Conservation (phyloP, 2,113 vertebrate genomes). For the Bostrychus sinensis region DNA sequence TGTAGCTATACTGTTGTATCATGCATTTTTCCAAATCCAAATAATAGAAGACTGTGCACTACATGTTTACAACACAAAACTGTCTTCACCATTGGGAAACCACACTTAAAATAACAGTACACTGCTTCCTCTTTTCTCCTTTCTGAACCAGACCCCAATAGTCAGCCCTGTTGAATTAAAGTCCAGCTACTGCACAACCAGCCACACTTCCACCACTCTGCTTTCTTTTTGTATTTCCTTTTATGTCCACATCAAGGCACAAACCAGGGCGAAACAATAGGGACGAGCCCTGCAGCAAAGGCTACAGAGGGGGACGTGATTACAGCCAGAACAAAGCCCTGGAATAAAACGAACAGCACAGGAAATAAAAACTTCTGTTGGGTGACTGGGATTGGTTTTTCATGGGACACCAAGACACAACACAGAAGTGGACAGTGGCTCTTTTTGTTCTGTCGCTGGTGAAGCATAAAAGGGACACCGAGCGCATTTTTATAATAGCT, state of each 20-base stretch:
- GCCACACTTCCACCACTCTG: not conserved
- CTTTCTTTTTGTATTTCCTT: not conserved
- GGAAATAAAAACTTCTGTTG: conserved; percentile 72
- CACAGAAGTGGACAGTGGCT: too few species aligned
- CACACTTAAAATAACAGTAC: too few species aligned
- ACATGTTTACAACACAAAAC: too few species aligned
- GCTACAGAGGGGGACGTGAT: conserved; percentile 36
- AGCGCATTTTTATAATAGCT: too few species aligned
- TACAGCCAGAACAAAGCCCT: conserved; percentile 65
- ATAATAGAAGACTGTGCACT: too few species aligned
- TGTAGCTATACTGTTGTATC: too few species aligned
- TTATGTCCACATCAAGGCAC: conserved; percentile 23
- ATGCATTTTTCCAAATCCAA: too few species aligned
- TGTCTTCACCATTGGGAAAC: too few species aligned
- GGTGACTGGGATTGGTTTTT: conserved; percentile 47
- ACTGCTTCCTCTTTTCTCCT: too few species aligned
- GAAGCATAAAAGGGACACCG: too few species aligned
- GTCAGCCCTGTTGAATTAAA: not conserved
- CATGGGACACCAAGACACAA: conserved; percentile 59
- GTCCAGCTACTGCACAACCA: not conserved
- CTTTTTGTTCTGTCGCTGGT: too few species aligned
- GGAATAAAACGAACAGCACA: conserved; percentile 71
- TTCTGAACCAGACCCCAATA: not conserved
- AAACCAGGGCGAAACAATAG: conserved; percentile 10
- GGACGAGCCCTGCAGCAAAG: conserved; percentile 9